Percentiles rank a stretch among this genome's conserved stretches.
Conservation (phyloP, 2,888 invertebrate species). For the Geophilus truncorum region DNA sequence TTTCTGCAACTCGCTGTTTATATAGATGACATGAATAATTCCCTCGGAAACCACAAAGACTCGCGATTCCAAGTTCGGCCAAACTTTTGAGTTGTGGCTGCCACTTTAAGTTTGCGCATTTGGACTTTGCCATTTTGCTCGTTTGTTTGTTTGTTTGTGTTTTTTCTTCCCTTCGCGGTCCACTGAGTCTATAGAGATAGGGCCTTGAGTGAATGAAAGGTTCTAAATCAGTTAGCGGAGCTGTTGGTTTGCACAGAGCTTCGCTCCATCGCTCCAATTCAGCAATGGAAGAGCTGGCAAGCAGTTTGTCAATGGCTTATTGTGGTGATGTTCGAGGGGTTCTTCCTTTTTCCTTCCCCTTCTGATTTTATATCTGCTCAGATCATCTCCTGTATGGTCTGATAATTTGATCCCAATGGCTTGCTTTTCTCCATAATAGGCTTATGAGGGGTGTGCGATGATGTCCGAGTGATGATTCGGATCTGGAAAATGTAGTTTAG, state of each 20-base stretch:
- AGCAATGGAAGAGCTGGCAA: conserved; percentile 2
- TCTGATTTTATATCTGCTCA: conserved; percentile 27
- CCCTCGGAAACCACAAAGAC: neutral
- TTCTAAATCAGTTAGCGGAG: conserved; percentile 22
- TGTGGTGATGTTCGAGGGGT: conserved; percentile 24
- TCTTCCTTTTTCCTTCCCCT: conserved; percentile 23
- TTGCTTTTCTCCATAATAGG: conserved; percentile 20
- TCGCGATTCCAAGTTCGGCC: neutral
- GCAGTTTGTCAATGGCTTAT: conserved; percentile 27
- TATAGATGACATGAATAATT: conserved; percentile 17
- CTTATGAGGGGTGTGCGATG: neutral
- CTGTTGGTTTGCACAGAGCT: neutral
- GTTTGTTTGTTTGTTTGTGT: neutral
- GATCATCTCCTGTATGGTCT: conserved; percentile 21
- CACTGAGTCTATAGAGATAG: conserved; percentile 3
- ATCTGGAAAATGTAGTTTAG: neutral
- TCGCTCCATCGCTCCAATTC: conserved; percentile 18
- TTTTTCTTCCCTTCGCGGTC: conserved; percentile 6
- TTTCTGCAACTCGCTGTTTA: neutral
- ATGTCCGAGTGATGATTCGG: conserved; percentile 1
- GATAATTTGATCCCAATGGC: conserved; percentile 27
- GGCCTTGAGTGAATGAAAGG: conserved; percentile 12
- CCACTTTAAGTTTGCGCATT: conserved; percentile 1
- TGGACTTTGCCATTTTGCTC: neutral
- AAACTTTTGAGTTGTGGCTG: neutral